These are phyloP conservation scores for Anneissia japonica DNA, from an alignment of 35 echinoderm and acorn worm genomes.

Conservation along the genomic window DNA sequence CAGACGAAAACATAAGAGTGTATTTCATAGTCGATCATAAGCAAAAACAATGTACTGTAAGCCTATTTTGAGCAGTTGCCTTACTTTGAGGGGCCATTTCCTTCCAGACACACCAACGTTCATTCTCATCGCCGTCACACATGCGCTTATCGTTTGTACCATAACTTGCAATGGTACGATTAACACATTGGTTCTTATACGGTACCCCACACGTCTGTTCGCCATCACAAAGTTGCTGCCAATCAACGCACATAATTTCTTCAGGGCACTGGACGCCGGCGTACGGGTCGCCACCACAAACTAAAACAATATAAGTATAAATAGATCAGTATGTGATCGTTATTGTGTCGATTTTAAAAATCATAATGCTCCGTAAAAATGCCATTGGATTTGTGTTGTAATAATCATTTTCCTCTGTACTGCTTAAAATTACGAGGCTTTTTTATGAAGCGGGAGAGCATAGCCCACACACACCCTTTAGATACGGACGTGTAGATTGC, in stretches of 20 bases:
- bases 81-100: constrained; percentile 54
- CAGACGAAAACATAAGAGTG: too few species aligned
- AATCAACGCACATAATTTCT: constrained; percentile 55
- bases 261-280: constrained; percentile 64
- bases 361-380: too few species aligned
- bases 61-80: neutral
- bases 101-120: constrained; percentile 77
- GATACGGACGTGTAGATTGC: too few species aligned
- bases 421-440: too few species aligned
- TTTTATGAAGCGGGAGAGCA: too few species aligned
- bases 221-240: constrained; percentile 67
- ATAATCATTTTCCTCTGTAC: too few species aligned
- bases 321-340: too few species aligned
- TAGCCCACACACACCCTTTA: too few species aligned
- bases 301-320: constrained; percentile 21
- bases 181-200: constrained; percentile 35
- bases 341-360: too few species aligned
- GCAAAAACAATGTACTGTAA: too few species aligned
- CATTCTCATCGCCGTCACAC: constrained; percentile 78
- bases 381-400: too few species aligned
- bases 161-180: constrained; percentile 44
- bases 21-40: too few species aligned
- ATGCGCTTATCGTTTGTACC: constrained; percentile 48
- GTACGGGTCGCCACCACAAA: constrained; percentile 49
- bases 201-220: constrained; percentile 54